Conservation (phyloP, 2,113 vertebrate genomes). For the Numida meleagris region DNA sequence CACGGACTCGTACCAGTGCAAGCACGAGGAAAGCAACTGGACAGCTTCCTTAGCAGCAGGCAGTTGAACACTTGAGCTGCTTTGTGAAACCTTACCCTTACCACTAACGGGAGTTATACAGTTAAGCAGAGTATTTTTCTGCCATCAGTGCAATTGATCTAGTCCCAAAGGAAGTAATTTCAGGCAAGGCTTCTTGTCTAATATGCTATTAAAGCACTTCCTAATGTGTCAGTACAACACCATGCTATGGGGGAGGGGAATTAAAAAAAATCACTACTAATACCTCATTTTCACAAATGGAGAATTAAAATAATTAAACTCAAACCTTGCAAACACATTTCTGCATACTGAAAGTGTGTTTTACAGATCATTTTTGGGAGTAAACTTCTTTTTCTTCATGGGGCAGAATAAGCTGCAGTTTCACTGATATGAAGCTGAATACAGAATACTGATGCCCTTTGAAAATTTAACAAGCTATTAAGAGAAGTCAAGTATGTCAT, state of each 20-base stretch:
- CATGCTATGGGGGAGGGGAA: background rate
- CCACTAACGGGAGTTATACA: background rate
- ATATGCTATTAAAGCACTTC: slow-evolving; percentile 41
- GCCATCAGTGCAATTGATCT: slow-evolving; percentile 32
- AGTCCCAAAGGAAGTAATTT: slow-evolving; percentile 46
- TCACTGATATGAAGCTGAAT: slow-evolving; percentile 1
- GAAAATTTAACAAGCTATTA: background rate
- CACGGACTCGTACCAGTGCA: background rate
- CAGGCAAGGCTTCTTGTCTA: slow-evolving; percentile 48
- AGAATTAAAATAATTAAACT: background rate
- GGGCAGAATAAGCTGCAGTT: background rate
- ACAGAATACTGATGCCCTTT: background rate
- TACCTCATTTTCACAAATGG: slow-evolving; percentile 6
- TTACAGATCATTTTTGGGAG: background rate
- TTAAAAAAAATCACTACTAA: background rate
- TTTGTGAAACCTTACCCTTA: background rate
- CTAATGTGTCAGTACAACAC: slow-evolving; percentile 39
- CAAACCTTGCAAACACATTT: background rate
- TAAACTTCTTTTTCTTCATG: background rate
- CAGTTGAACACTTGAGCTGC: background rate
- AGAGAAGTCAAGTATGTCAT: background rate
- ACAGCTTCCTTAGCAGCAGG: background rate
- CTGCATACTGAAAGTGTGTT: background rate
- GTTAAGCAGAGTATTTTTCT: background rate
- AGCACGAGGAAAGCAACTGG: background rate